phyloP scores from a whole-genome alignment of 2,113 vertebrate genomes.

The Chrysemys picta region DNA sequence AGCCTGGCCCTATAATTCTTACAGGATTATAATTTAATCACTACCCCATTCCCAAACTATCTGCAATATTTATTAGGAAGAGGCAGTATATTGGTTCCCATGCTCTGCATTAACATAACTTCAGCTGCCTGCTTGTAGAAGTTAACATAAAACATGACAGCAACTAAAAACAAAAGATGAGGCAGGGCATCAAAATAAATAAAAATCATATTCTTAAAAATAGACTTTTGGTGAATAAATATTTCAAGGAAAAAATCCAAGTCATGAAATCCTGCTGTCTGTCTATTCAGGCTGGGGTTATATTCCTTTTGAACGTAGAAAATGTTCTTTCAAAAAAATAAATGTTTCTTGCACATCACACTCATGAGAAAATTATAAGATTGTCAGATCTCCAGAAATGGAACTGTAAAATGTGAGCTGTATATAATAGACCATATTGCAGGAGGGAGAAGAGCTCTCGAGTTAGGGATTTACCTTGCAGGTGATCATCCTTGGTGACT shows the following conservation, averaged over 20 bases:
- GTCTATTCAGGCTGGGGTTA: not conserved
- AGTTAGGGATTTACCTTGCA: not conserved
- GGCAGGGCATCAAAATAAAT: not conserved
- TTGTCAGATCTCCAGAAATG: not conserved
- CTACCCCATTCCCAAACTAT: not conserved
- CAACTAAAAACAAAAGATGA: not conserved
- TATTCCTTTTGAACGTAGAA: not conserved
- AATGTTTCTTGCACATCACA: not conserved
- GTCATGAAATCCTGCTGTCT: not conserved
- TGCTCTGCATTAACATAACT: not conserved
- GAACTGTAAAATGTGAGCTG: not conserved
- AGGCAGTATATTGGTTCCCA: not conserved
- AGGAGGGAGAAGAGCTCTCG: not conserved
- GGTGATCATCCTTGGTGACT: not conserved
- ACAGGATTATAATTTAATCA: not conserved
- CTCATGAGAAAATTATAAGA: constrained; percentile 3
- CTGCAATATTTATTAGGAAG: not conserved
- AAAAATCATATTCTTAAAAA: not conserved
- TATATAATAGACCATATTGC: not conserved
- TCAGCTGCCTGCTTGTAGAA: not conserved
- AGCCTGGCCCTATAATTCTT: not conserved
- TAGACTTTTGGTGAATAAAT: not conserved
- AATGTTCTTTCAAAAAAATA: not conserved
- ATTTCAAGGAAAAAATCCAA: not conserved
- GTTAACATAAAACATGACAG: not conserved